These are phyloP conservation scores for Drosophila tristis DNA, from an alignment of 1,140 invertebrate species.

Conservation along the genomic window DNA sequence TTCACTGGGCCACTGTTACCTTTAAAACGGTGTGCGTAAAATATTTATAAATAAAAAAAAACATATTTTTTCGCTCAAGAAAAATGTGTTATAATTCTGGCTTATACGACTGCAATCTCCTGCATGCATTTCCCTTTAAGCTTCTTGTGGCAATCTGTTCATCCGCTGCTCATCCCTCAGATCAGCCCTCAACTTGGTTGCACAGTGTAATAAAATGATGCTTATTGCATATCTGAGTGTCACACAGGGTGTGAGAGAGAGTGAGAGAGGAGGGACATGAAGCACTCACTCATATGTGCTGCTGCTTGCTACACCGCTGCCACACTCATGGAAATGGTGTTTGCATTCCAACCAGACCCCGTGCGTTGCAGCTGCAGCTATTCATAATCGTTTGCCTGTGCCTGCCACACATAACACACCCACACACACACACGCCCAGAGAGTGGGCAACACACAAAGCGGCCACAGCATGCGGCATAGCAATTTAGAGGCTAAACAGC, in stretches of 20 bases:
- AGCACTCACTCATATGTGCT: slow-evolving; percentile 12
- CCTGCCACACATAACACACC: slow-evolving; percentile 24
- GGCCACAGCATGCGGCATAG: slow-evolving; percentile 61
- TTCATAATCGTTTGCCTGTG: slow-evolving; percentile 76
- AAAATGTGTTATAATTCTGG: no score
- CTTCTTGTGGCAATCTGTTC: slow-evolving; percentile 10
- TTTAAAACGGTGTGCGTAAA: no score
- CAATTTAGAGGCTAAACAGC: slow-evolving; percentile 58
- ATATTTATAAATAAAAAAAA: no score
- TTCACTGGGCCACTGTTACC: no score
- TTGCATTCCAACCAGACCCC: slow-evolving; percentile 20
- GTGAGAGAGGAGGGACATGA: slow-evolving; percentile 18
- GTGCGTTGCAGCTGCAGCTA: slow-evolving; percentile 45
- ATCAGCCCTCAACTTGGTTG: slow-evolving; percentile 20
- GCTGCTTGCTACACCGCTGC: neutral
- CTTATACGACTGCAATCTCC: no score
- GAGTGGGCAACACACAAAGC: slow-evolving; percentile 38
- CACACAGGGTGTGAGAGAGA: slow-evolving; percentile 47
- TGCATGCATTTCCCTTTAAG: neutral
- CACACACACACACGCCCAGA: neutral
- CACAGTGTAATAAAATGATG: slow-evolving; percentile 62
- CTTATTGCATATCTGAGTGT: slow-evolving; percentile 57
- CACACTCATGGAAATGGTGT: slow-evolving; percentile 14
- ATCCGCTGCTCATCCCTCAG: neutral
- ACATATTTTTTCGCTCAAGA: no score